A percentile compares a stretch with the other conserved stretches of the same genome.
phyloP scores from a whole-genome alignment of 2,888 invertebrate genomes.

The Morinoia aosen region DNA sequence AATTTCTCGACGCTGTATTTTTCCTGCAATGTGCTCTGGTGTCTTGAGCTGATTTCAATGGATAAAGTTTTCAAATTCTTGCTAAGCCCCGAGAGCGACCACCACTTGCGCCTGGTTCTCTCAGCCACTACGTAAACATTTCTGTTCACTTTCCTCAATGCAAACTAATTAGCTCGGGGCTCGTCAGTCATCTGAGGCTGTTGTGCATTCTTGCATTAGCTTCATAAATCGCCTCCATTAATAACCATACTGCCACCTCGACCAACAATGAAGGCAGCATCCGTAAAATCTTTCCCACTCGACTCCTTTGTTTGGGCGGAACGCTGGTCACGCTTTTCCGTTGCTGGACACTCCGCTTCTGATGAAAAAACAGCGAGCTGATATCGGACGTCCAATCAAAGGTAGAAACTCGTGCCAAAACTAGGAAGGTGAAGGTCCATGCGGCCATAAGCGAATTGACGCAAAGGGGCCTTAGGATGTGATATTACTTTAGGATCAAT shows the following conservation, averaged over 20 bases:
- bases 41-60: not conserved
- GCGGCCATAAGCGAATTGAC: slow-evolving; percentile 7
- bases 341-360: not conserved
- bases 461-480: not conserved
- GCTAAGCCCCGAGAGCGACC: not conserved
- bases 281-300: slow-evolving; percentile 40
- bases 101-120: not conserved
- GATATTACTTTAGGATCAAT: not conserved
- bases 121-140: not conserved
- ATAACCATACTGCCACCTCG: slow-evolving; percentile 24
- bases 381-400: slow-evolving; percentile 22
- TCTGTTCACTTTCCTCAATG: not conserved
- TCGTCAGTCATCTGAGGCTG: not conserved
- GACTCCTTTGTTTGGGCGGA: slow-evolving; percentile 12
- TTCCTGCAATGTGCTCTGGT: not conserved
- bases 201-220: not conserved
- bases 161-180: not conserved
- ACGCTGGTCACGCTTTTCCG: slow-evolving; percentile 38
- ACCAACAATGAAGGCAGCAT: slow-evolving; percentile 34
- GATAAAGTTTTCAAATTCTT: not conserved
- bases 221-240: slow-evolving; percentile 40
- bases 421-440: slow-evolving; percentile 25
- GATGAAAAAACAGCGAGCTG: not conserved
- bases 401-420: slow-evolving; percentile 36
- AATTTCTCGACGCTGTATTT: not conserved